These are phyloP conservation scores for Drosophila setosimentum DNA, from an alignment of 2,888 invertebrate genomes.

Conservation along the genomic window DNA sequence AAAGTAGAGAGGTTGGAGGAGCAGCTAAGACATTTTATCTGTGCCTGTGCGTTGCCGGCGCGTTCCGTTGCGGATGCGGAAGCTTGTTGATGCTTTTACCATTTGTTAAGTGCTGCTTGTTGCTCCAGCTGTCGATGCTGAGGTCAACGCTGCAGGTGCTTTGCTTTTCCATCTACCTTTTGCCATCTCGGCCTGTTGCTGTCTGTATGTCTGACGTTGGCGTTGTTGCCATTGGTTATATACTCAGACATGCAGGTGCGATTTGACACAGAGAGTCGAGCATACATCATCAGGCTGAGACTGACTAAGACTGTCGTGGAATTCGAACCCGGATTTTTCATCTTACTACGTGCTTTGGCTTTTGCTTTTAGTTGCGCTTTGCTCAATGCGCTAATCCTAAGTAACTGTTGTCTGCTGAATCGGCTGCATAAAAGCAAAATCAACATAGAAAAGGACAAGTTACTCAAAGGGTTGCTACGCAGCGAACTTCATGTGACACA, in stretches of 20 bases:
- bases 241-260: conserved; percentile 55
- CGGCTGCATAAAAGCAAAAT: conserved; percentile 14
- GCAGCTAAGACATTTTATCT: conserved; percentile 78
- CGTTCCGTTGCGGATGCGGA: conserved; percentile 80
- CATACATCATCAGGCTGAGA: conserved; percentile 45
- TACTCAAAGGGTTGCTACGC: conserved; percentile 36
- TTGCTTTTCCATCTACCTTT: conserved; percentile 49
- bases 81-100: conserved; percentile 81
- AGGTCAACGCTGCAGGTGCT: conserved; percentile 79
- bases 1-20: conserved; percentile 23
- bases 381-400: conserved; percentile 69
- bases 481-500: conserved; percentile 39
- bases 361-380: conserved; percentile 74
- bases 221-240: conserved; percentile 69
- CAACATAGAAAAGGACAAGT: conserved; percentile 16
- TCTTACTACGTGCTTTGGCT: conserved; percentile 73
- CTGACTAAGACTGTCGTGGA: conserved; percentile 43
- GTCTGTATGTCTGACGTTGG: conserved; percentile 8
- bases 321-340: conserved; percentile 69
- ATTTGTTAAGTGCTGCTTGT: conserved; percentile 82
- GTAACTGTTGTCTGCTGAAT: conserved; percentile 72
- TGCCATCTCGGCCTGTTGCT: conserved; percentile 24
- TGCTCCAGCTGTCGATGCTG: conserved; percentile 80
- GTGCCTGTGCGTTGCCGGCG: conserved; percentile 66
- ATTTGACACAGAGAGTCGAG: conserved; percentile 25